Conservation (phyloP, 2,888 invertebrate genomes). For the Brachyptera putata region DNA sequence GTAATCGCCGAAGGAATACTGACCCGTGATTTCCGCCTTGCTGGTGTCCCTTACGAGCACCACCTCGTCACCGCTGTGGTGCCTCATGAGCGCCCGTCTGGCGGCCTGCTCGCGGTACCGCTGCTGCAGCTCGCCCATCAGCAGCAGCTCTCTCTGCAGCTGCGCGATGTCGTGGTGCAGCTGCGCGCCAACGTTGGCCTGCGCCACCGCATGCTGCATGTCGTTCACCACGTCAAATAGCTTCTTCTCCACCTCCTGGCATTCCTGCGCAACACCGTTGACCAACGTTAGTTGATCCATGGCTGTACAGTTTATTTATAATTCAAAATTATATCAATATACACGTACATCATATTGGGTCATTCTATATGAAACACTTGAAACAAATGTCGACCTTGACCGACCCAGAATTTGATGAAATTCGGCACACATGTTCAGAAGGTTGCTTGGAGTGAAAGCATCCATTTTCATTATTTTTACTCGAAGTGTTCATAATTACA, state of each 20-base stretch:
- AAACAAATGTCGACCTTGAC: no score
- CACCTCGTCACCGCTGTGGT: slow-evolving; percentile 47
- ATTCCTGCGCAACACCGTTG: slow-evolving; percentile 40
- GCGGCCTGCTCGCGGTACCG: slow-evolving; percentile 52
- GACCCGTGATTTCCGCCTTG: slow-evolving; percentile 43
- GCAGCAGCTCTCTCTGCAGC: slow-evolving; percentile 53
- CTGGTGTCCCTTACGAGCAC: slow-evolving; percentile 48
- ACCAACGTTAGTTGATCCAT: background rate
- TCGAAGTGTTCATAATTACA: no score
- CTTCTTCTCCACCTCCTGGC: slow-evolving; percentile 44
- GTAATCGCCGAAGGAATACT: no score
- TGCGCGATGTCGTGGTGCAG: slow-evolving; percentile 51
- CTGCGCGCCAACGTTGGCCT: slow-evolving; percentile 47
- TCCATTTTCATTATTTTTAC: no score
- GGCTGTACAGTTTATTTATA: background rate
- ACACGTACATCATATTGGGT: no score
- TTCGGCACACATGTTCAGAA: no score
- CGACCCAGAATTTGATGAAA: no score
- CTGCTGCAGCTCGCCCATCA: slow-evolving; percentile 55
- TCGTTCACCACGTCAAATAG: slow-evolving; percentile 47
- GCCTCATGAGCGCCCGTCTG: slow-evolving; percentile 46
- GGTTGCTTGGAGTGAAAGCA: no score
- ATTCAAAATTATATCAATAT: background rate
- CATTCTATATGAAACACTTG: no score
- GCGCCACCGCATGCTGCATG: slow-evolving; percentile 48